phyloP scores from a whole-genome alignment of 2,113 vertebrate species.

The Zapornia atra region DNA sequence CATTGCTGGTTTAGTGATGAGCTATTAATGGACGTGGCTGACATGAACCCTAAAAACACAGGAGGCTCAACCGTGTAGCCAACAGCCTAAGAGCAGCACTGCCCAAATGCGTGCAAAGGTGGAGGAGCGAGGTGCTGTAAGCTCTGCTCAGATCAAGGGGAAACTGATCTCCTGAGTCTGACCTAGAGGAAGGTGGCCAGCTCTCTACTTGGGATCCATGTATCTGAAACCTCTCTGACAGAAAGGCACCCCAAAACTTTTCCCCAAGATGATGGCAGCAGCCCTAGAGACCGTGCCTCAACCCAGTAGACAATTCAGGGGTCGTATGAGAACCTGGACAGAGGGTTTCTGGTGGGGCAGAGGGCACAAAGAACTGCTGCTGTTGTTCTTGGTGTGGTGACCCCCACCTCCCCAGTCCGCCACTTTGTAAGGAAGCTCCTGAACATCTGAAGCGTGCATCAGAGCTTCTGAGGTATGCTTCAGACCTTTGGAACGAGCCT shows the following conservation, averaged over 20 bases:
- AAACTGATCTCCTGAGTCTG: neutral
- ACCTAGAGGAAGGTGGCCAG: neutral
- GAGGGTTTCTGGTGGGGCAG: neutral
- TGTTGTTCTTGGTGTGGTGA: fast-evolving
- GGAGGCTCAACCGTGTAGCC: neutral
- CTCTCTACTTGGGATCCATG: neutral
- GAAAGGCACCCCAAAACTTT: neutral
- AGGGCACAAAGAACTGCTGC: neutral
- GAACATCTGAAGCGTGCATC: neutral
- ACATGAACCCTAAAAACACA: neutral
- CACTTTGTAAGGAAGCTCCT: neutral
- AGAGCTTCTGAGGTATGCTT: neutral
- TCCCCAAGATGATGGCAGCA: neutral
- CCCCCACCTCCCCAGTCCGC: fast-evolving
- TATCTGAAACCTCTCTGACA: neutral
- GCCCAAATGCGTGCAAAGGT: neutral
- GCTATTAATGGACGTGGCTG: neutral
- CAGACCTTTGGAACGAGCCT: neutral
- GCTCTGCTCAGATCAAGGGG: neutral
- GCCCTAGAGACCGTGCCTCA: neutral
- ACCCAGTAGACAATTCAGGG: neutral
- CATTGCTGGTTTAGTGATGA: neutral
- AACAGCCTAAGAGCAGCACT: neutral
- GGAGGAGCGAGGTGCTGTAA: neutral
- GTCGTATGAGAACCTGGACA: neutral